phyloP scores from a whole-genome alignment of 2,888 invertebrate species.

The Phorcus lineatus region DNA sequence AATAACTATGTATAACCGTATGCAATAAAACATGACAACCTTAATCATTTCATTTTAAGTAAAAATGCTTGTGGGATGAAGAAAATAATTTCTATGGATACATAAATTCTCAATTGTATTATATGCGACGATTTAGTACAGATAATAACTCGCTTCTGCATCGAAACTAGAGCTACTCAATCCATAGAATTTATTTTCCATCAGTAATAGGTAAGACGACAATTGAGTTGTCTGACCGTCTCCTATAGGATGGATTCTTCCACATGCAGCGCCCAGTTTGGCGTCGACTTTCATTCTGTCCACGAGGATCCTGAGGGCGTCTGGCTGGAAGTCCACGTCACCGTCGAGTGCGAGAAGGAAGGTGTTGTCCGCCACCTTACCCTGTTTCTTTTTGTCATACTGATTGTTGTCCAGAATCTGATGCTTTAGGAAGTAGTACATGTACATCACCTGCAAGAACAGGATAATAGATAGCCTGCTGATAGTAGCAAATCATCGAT shows the following conservation, averaged over 20 bases:
- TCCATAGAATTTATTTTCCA: background rate
- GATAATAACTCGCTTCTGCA: too few species aligned
- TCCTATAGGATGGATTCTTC: constrained; percentile 97
- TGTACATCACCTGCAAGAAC: constrained; percentile 91
- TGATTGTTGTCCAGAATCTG: constrained; percentile 88
- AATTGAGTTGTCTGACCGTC: constrained; percentile 78
- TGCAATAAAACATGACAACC: too few species aligned
- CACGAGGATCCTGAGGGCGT: constrained; percentile 92
- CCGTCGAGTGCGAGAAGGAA: constrained; percentile 96
- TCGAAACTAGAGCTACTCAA: too few species aligned
- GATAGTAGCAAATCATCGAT: background rate
- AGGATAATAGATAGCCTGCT: background rate
- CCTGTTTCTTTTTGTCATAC: constrained; percentile 69
- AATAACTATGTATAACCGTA: too few species aligned
- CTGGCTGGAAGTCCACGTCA: constrained; percentile 97
- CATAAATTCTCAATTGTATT: too few species aligned
- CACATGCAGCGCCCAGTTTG: constrained; percentile 96
- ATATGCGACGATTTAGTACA: too few species aligned
- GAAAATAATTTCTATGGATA: too few species aligned
- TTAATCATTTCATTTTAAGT: too few species aligned
- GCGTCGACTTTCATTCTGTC: constrained; percentile 99
- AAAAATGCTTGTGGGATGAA: too few species aligned
- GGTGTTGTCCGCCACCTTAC: constrained; percentile 88
- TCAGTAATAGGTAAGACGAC: too few species aligned
- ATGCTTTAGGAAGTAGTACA: constrained; percentile 98